Percentiles rank a stretch among this genome's conserved stretches.
Evolutionary conservation across 2,888 invertebrate species (phyloP).

Genomic region (Bellardia bayeri): DNA sequence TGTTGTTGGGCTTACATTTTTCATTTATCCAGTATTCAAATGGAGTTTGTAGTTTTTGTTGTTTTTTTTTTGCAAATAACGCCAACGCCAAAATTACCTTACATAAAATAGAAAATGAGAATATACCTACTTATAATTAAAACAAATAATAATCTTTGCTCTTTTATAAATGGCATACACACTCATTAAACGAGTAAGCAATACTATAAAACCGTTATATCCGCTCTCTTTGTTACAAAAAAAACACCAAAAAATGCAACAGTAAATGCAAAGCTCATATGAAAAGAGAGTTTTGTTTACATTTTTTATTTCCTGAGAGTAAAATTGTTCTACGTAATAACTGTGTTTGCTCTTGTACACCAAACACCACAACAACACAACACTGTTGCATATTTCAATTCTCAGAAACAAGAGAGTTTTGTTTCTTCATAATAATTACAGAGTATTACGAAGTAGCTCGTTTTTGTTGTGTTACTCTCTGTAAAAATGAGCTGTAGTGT

Average conservation of each 20-base stretch:
- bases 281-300: constrained; percentile 20
- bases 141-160: background rate
- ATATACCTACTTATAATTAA: constrained; percentile 10
- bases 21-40: constrained; percentile 25
- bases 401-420: background rate
- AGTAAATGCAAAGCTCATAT: constrained; percentile 60
- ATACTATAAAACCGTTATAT: constrained; percentile 8
- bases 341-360: background rate
- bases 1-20: background rate
- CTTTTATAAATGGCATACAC: background rate
- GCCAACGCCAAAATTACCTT: constrained; percentile 14
- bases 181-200: background rate
- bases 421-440: background rate
- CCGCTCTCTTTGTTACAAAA: background rate
- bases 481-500: background rate
- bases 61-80: constrained; percentile 23
- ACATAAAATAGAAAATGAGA: constrained; percentile 30
- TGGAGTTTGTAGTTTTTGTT: constrained; percentile 47
- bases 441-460: too few relatives aligned
- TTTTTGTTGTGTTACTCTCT: background rate
- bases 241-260: constrained; percentile 50
- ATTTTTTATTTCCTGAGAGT: background rate
- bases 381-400: background rate
- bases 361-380: background rate
- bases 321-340: constrained; percentile 8